Evolutionary conservation across 2,888 invertebrate genomes (phyloP), one percentile per base, ranked within the genome.

Genomic region (Corbicula japonica): DNA sequence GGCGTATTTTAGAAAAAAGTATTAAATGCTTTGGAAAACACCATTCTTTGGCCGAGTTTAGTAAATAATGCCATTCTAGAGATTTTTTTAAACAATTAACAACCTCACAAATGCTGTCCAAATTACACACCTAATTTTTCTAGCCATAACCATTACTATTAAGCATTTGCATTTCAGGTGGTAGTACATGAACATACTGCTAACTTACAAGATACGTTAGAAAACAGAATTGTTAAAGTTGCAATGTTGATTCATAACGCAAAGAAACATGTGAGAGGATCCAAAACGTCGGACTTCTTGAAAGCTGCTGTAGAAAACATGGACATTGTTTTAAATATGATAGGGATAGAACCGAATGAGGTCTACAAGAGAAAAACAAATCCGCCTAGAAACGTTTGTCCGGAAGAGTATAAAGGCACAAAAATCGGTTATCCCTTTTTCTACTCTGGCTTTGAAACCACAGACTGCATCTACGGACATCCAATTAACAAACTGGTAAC

Each of bases 361-460:
- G 5, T 68, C 5, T 56, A 54, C 12, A 38, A 38, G 4, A 61
- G 78, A 44, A 26, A 23, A 2, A 44, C 28, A 2, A 10, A 18
- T 1, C 18, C n/a, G 35, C 32, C 81, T 28, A 62, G 32, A 44
- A 68, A 54, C 54, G 74, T 86, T 15, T 87, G 87, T 63, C 69
- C 74, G n/a, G 87, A 87, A 69, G 65, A 62, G 12, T 87, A 76
- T 54, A 83, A 77, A 50, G 86, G 85, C 1, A 66, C 76, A 21
- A 62, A 61, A 12, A 79, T 72, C 46, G 87, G 87, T 21, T 85
- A 82, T 68, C 86, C 87, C 1, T 82, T 84, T 54, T 87, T 78
- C 50, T 70, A 86, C 38, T 80, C 78, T 44, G 87, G 87, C 21
- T 86, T 85, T 61, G 84, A 82, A 69, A 46, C 44, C 1, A 52